These are phyloP conservation scores for Chelonus insularis DNA, from an alignment of 1,140 invertebrate species.

Conservation along the genomic window DNA sequence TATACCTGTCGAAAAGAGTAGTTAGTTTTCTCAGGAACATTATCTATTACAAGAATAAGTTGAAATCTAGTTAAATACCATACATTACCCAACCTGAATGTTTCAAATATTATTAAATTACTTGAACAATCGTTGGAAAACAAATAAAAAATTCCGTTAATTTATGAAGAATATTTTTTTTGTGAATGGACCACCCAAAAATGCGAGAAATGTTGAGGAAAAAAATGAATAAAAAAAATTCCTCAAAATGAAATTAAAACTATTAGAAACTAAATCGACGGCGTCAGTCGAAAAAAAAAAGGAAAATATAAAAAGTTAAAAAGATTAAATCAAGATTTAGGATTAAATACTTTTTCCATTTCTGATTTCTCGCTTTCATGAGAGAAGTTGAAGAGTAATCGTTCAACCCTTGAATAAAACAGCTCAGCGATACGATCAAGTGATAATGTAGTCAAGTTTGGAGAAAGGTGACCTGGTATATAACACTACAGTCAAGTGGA, in stretches of 20 bases:
- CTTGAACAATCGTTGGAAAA: too few relatives aligned
- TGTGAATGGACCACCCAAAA: too few relatives aligned
- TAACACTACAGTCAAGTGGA: too few relatives aligned
- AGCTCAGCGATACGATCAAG: not conserved
- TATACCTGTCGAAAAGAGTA: slow-evolving; percentile 7
- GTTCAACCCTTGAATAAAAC: not conserved
- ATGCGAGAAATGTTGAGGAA: too few relatives aligned
- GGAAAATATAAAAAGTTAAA: not conserved
- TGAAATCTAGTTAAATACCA: too few relatives aligned
- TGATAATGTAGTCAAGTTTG: not conserved
- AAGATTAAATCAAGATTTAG: not conserved
- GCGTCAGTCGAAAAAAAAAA: not conserved
- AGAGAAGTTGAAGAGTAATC: not conserved
- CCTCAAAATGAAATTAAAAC: too few relatives aligned
- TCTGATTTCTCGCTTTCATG: not conserved
- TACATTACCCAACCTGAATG: too few relatives aligned
- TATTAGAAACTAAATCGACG: not conserved
- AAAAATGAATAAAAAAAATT: too few relatives aligned
- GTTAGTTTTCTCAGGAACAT: not conserved
- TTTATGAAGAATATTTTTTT: too few relatives aligned
- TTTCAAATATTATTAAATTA: too few relatives aligned
- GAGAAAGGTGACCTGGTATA: too few relatives aligned
- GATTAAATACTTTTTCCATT: not conserved
- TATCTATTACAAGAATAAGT: not conserved
- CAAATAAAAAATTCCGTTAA: too few relatives aligned